Conservation (phyloP, 23 tunicate species). For the Clavelina lepadiformis region DNA sequence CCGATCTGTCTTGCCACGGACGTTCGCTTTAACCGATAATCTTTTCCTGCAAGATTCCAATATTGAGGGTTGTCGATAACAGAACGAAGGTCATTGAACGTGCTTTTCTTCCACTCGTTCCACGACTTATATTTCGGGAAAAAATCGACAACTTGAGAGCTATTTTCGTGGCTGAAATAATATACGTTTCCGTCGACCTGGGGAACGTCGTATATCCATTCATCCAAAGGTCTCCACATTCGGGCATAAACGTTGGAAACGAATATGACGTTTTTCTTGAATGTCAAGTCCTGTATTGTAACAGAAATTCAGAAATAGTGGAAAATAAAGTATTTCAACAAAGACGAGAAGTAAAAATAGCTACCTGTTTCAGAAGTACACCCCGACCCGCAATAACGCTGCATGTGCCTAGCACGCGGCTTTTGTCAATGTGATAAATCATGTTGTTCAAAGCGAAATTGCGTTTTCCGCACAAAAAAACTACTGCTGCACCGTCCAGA, state of each 20-base stretch:
- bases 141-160: too few species aligned
- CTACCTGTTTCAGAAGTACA: too few species aligned
- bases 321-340: too few species aligned
- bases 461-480: conserved; percentile 56
- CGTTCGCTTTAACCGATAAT: not conserved
- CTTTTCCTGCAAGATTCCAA: not conserved
- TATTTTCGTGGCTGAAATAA: too few species aligned
- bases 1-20: not conserved
- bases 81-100: not conserved
- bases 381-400: conserved; percentile 16
- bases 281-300: conserved; percentile 8
- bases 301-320: too few species aligned
- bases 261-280: conserved; percentile 10
- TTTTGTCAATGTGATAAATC: conserved; percentile 27
- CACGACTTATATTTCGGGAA: conserved; percentile 13
- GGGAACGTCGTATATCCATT: conserved; percentile 19
- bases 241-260: conserved; percentile 3
- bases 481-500: conserved; percentile 32
- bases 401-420: conserved; percentile 52
- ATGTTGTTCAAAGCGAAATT: conserved; percentile 47
- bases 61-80: not conserved
- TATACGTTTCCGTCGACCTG: conserved; percentile 5
- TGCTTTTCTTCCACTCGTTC: conserved; percentile 9
- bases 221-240: conserved; percentile 22
- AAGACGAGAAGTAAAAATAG: too few species aligned